A percentile compares a stretch with the other conserved stretches of the same genome.
phyloP scores from a whole-genome alignment of 2,113 vertebrate genomes.

The Potamarius usumacintae region DNA sequence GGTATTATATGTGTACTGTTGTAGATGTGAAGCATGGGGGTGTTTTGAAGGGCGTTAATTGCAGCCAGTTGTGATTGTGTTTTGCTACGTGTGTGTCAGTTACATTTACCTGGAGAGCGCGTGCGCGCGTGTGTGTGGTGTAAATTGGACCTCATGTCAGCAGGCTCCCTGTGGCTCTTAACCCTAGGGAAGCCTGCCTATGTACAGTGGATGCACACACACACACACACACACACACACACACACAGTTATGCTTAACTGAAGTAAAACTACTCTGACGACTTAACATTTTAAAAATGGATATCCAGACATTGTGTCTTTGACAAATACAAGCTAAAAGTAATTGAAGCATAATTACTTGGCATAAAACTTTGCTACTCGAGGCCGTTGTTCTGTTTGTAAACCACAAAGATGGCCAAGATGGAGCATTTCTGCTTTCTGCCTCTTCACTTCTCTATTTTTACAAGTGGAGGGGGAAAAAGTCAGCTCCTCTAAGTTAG shows the following conservation, averaged over 20 bases:
- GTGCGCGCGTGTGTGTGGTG: constrained; percentile 1
- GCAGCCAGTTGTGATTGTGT: constrained; percentile 49
- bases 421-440: constrained; percentile 46
- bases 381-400: constrained; percentile 22
- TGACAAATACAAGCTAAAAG: neutral
- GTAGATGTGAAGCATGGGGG: constrained; percentile 37
- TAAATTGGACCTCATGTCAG: constrained; percentile 52
- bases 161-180: constrained; percentile 31
- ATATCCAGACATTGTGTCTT: neutral
- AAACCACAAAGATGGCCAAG: constrained; percentile 7
- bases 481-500: neutral
- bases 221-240: constrained; percentile 10
- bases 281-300: neutral
- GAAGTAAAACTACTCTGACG: constrained; percentile 37
- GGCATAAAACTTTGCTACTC: neutral
- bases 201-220: neutral
- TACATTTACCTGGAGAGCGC: constrained; percentile 54
- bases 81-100: constrained; percentile 44
- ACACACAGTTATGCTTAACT: constrained; percentile 36
- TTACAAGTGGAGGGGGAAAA: neutral
- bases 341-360: neutral
- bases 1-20: constrained; percentile 13
- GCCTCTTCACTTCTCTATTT: constrained; percentile 42
- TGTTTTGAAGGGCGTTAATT: constrained; percentile 51
- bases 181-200: constrained; percentile 17